Base-by-base conservation (phyloP, 2,797 vertebrate species). In the Cetoscarus ocellatus region DNA sequence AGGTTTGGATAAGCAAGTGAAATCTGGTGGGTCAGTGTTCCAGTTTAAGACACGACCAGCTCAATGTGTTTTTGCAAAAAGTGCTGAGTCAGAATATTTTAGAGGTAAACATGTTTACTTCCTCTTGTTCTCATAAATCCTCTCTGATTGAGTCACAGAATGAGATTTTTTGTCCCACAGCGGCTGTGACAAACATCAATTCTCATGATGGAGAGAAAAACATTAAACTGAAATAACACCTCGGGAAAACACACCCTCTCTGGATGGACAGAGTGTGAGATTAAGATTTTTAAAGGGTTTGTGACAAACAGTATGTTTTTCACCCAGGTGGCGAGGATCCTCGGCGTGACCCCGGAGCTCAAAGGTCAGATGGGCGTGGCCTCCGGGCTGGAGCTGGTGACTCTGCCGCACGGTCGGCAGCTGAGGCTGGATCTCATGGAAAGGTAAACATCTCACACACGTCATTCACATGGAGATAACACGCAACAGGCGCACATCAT, bases 361-460 rank as follows among this genome's bases (percentile, higher is more conserved):
- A 96, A 85, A 91, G 91, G 85, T 89, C 94, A 86, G 80, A 99
- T 99, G 98, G 97, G 97, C 18, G 96, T 98, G 84, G 91, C 90
- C 78, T 98, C 97, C 0, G 97, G 98, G 35, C 92, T 99, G 82
- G 97, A 99, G 87, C 90, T 99, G 78, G 94, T 99, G 77, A 99
- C 97, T 7, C 84, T 99, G 89, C 97, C 98, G 0, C 96, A 97
- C 0, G 98, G 98, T 52, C 95, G 88, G 61, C 98, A 98, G 85
- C 95, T 99, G 83, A 95, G 98, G 68, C 94, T 96, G 77, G 98
- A 99, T 91, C 94, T 99, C 61, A 96, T 98, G 70, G 98, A 99
- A 90, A 96, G 98, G 98, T 99, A 93, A 92, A 19, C 15, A 34
- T n/a, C 8, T 17, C 10, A 67, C 36, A 43, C 0, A 55, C 40